Conservation (phyloP, 2,113 vertebrate species). For the Bettongia penicillata region DNA sequence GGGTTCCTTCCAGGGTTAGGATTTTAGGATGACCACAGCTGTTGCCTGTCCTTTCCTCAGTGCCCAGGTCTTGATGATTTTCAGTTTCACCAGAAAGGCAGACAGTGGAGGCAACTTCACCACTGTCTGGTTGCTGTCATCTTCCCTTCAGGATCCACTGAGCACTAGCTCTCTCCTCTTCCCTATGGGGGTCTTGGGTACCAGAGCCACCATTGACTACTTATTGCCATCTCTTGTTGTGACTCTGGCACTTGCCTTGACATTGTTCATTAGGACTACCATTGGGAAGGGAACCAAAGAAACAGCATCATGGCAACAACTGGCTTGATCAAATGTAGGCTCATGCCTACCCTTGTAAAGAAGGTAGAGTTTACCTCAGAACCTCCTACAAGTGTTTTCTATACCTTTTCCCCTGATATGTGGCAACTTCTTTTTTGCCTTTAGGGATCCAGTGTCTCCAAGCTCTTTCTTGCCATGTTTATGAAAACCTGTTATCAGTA, state of each 20-base stretch:
- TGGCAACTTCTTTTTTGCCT: background rate
- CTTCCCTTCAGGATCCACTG: background rate
- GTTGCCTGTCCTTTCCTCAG: background rate
- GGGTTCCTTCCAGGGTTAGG: background rate
- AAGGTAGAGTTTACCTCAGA: background rate
- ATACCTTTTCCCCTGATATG: background rate
- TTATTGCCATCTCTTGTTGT: background rate
- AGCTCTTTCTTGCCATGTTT: background rate
- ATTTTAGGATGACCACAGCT: background rate
- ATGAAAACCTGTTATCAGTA: background rate
- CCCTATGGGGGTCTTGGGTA: background rate
- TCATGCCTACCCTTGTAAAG: background rate
- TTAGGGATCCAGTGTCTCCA: background rate
- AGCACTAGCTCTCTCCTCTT: background rate
- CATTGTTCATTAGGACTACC: background rate
- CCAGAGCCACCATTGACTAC: background rate
- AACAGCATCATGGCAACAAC: background rate
- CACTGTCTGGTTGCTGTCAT: background rate
- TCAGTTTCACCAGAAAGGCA: background rate
- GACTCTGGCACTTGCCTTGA: background rate
- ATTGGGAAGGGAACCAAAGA: background rate
- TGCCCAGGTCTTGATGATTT: background rate
- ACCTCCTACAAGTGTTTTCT: background rate
- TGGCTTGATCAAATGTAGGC: background rate
- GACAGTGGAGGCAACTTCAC: background rate